phyloP scores from a whole-genome alignment of 2,888 invertebrate genomes.

The Trisateles emortualis region DNA sequence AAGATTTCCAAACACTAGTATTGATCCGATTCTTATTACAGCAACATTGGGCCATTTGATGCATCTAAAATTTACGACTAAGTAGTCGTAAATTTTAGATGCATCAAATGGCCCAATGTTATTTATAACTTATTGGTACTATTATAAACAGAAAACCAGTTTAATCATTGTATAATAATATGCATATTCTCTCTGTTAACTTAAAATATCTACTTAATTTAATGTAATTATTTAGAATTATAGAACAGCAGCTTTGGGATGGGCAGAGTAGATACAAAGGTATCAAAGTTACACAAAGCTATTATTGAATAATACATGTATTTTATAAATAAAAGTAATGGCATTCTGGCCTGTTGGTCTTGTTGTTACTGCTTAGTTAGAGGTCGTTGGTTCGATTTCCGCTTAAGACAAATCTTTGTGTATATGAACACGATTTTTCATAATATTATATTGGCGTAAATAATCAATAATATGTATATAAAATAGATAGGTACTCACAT shows the following conservation, averaged over 20 bases:
- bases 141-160: conserved; percentile 7
- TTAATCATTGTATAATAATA: conserved; percentile 9
- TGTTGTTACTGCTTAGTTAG: too few species aligned
- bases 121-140: too few species aligned
- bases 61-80: conserved; percentile 1
- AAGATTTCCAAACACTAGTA: too few species aligned
- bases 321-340: too few species aligned
- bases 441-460: too few species aligned
- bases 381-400: too few species aligned
- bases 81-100: conserved; percentile 1
- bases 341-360: too few species aligned
- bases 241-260: conserved; percentile 1
- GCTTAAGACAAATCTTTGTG: too few species aligned
- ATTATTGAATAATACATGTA: not conserved
- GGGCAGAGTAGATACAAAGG: not conserved
- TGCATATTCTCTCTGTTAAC: conserved; percentile 4
- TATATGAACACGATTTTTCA: too few species aligned
- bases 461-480: too few species aligned
- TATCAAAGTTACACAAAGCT: not conserved
- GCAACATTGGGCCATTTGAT: conserved; percentile 7
- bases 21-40: too few species aligned
- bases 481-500: too few species aligned
- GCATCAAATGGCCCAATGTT: conserved; percentile 6
- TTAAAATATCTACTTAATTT: conserved; percentile 2
- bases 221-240: conserved; percentile 11